Evolutionary conservation across 2,113 vertebrate species (phyloP), one percentile per base, ranked within the genome.

Genomic region (Brachyhypopomus gauderio): DNA sequence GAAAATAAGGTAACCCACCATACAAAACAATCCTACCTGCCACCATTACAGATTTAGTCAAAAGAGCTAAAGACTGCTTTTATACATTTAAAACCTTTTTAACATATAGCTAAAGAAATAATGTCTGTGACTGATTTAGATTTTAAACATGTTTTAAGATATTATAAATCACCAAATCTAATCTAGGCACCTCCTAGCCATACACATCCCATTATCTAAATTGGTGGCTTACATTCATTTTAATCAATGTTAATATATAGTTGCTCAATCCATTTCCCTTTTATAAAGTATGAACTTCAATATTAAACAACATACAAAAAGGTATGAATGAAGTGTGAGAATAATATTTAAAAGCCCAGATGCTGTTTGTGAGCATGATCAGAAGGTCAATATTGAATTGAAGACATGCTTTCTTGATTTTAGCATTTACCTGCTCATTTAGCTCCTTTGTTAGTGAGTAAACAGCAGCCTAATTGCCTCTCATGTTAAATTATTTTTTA

Each of bases 401-500:
- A n/a, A n/a, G n/a, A 67, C 77, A 77, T 27, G 80, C 71, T 27
- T 55, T 75, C 72, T 52, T 77, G 77, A 78, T 72, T 82, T 85
- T 67, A 80, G 34, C 67, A 77, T 72, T 83, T 73, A 80, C 66
- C 63, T 63, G 52, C 73, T 80, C 81, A 66, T 78, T 85, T 71
- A 67, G 48, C 64, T 71, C 48, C 60, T 84, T 86, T 83, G 84
- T 85, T 82, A 84, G 85, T 89, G 83, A 89, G 83, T 86, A 87
- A 89, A 88, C 84, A 86, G 72, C 74, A 59, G 70, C 71, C 86
- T 88, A 92, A 92, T 91, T 87, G 89, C 85, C 88, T 86, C 89
- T 90, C 85, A 84, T 85, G 71, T 86, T 89, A 90, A 89, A 90
- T 91, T 86, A 89, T 93, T 91, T 92, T 90, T 91, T 90, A 84